Percentiles rank a stretch among this genome's conserved stretches.
Evolutionary conservation across 2,888 invertebrate species (phyloP).

Genomic region (Sarcophaga rosellei): DNA sequence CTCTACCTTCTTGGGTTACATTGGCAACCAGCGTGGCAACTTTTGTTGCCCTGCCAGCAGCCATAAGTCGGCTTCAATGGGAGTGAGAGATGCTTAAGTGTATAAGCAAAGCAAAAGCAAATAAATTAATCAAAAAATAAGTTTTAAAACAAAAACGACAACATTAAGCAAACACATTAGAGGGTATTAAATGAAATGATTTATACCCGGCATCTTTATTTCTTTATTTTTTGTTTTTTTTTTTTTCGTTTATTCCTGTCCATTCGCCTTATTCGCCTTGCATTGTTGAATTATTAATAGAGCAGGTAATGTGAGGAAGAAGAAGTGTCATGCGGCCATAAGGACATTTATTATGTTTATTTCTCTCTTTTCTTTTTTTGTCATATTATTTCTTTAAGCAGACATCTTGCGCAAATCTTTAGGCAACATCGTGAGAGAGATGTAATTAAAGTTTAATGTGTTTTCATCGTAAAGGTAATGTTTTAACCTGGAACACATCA

Average conservation of each 20-base stretch:
- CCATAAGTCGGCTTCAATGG: not conserved
- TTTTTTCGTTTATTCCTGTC: not conserved
- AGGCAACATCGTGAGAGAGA: not conserved
- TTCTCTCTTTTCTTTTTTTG: too few relatives aligned
- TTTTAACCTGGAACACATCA: not conserved
- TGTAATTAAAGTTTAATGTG: not conserved
- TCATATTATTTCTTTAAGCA: not conserved
- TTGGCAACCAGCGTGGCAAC: not conserved
- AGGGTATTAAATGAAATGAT: constrained; percentile 54
- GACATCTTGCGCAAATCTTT: not conserved
- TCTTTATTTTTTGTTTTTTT: not conserved
- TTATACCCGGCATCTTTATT: constrained; percentile 29
- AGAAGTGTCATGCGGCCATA: not conserved
- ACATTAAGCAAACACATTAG: constrained; percentile 49
- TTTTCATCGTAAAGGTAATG: not conserved
- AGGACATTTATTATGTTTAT: constrained; percentile 8
- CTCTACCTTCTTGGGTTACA: not conserved
- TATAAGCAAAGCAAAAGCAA: not conserved
- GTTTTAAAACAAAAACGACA: constrained; percentile 48
- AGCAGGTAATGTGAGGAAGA: not conserved
- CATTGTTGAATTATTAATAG: not conserved
- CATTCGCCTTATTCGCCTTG: not conserved
- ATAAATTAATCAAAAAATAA: constrained; percentile 63
- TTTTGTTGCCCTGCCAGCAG: not conserved
- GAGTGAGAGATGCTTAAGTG: constrained; percentile 1